Evolutionary conservation across 2,797 vertebrate species (phyloP).

Genomic region (Saguinus oedipus): DNA sequence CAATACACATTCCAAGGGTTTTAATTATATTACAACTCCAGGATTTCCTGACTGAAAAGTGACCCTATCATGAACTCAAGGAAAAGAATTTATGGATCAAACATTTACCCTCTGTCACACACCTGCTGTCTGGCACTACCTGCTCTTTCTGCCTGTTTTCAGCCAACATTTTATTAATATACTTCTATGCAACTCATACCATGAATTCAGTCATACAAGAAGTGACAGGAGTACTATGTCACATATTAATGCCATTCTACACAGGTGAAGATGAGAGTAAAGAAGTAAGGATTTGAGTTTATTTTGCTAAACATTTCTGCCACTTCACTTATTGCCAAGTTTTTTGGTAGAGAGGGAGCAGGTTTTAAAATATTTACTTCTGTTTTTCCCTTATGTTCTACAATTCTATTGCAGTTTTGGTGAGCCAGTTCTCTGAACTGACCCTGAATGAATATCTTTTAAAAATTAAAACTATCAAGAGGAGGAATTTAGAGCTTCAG

Average conservation of each 20-base stretch:
- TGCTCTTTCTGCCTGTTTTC: neutral
- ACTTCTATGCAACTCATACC: neutral
- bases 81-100: neutral
- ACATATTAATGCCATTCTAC: neutral
- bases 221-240: neutral
- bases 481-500: neutral
- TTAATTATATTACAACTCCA: neutral
- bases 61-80: neutral
- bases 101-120: neutral
- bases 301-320: constrained; percentile 2
- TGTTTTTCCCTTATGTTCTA: neutral
- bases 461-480: neutral
- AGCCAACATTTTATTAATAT: neutral
- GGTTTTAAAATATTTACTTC: neutral
- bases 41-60: neutral
- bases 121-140: neutral
- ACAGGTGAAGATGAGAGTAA: neutral
- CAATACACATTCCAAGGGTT: neutral
- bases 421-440: neutral
- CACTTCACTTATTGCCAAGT: neutral
- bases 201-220: neutral
- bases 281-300: neutral
- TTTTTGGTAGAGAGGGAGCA: neutral
- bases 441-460: neutral
- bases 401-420: neutral